Conservation (phyloP, 2,797 vertebrate genomes). For the Sciurus carolinensis region DNA sequence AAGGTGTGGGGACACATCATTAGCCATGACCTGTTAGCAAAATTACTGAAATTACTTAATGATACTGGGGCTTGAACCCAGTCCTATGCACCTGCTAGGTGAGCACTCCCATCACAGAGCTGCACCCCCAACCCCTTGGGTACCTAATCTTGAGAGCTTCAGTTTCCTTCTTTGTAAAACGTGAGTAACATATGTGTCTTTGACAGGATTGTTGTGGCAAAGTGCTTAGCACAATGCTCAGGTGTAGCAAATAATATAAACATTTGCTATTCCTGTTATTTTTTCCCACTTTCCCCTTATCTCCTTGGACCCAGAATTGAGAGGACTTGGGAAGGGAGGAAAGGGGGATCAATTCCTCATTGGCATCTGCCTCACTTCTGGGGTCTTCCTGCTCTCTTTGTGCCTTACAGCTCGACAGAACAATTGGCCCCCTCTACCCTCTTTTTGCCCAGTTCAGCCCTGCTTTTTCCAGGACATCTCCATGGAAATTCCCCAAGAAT, state of each 20-base stretch:
- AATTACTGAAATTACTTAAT: neutral
- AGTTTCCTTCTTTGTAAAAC: slow-evolving; percentile 3
- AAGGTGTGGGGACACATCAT: neutral
- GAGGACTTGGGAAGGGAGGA: neutral
- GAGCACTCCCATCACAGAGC: neutral
- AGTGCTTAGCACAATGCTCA: neutral
- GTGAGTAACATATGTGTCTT: neutral
- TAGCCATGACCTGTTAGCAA: neutral
- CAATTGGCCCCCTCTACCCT: slow-evolving; percentile 97
- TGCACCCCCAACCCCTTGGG: neutral
- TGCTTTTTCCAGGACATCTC: slow-evolving; percentile 98
- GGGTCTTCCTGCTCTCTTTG: neutral
- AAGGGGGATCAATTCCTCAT: no score
- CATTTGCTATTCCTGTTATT: neutral
- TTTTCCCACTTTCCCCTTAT: neutral
- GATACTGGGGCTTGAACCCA: neutral
- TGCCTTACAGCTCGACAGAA: slow-evolving; percentile 92
- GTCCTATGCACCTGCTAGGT: no score
- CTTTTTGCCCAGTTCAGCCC: slow-evolving; percentile 96
- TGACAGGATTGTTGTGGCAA: neutral
- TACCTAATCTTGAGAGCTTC: neutral
- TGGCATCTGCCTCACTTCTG: slow-evolving; percentile 5
- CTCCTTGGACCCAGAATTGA: neutral
- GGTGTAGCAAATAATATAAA: neutral
- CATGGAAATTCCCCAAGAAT: slow-evolving; percentile 95